These are phyloP conservation scores for Procambarus clarkii DNA, from an alignment of 1,140 invertebrate species.

Conservation along the genomic window DNA sequence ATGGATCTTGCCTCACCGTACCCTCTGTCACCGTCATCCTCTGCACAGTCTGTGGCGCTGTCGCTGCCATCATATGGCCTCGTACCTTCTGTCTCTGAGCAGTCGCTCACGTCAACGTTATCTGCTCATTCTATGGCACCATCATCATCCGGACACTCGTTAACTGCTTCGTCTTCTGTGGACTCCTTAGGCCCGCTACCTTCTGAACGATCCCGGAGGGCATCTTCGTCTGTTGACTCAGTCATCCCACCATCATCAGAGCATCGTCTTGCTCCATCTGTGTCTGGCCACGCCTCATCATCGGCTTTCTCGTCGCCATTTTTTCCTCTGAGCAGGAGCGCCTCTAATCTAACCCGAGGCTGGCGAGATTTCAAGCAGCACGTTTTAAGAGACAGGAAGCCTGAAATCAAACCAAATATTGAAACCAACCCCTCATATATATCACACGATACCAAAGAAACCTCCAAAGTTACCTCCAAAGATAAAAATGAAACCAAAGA, in stretches of 20 bases:
- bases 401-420: not conserved
- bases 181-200: not conserved
- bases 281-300: not conserved
- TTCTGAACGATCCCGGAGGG: not conserved
- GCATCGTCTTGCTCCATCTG: not conserved
- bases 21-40: not conserved
- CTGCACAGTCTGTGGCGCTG: not conserved
- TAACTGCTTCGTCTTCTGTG: not conserved
- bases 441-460: not conserved
- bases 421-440: not conserved
- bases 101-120: not conserved
- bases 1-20: not conserved
- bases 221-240: not conserved
- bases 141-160: not conserved
- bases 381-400: conserved; percentile 30
- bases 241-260: not conserved
- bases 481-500: conserved; percentile 8
- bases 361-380: conserved; percentile 28
- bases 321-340: conserved; percentile 9
- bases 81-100: not conserved
- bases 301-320: conserved; percentile 2
- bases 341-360: conserved; percentile 28
- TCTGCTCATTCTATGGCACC: not conserved
- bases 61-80: not conserved
- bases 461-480: not conserved